phyloP scores from a whole-genome alignment of 2,797 vertebrate species.

The Dendrocincla fuliginosa region DNA sequence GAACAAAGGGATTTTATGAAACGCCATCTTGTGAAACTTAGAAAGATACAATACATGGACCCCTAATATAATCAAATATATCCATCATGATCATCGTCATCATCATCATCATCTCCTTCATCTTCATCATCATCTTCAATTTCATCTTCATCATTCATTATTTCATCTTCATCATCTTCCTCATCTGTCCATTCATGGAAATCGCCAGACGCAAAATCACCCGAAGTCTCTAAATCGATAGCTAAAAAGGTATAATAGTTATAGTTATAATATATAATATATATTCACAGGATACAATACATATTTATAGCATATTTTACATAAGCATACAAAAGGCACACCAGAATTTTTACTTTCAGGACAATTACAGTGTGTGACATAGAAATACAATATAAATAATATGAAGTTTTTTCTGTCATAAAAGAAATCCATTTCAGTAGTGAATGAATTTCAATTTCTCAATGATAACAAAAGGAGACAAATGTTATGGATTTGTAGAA shows the following conservation, averaged over 20 bases:
- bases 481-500: neutral
- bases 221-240: constrained; percentile 87
- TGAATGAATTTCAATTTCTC: neutral
- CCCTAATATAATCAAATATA: constrained; percentile 83
- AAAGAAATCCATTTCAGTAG: neutral
- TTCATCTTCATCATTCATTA: constrained; percentile 85
- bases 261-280: neutral
- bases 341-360: neutral
- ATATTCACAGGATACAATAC: neutral
- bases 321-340: neutral
- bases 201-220: constrained; percentile 92
- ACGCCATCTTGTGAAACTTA: constrained; percentile 83
- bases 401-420: neutral
- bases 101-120: constrained; percentile 84
- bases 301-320: neutral
- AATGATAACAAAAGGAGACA: neutral
- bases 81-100: constrained; percentile 78
- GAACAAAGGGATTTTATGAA: constrained; percentile 81
- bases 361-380: neutral
- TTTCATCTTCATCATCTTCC: constrained; percentile 83
- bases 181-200: constrained; percentile 86
- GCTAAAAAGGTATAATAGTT: constrained; percentile 69
- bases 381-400: neutral
- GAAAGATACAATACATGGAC: constrained; percentile 76
- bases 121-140: constrained; percentile 86